Conservation (phyloP, 2,113 vertebrate genomes). For the Sturnus vulgaris region DNA sequence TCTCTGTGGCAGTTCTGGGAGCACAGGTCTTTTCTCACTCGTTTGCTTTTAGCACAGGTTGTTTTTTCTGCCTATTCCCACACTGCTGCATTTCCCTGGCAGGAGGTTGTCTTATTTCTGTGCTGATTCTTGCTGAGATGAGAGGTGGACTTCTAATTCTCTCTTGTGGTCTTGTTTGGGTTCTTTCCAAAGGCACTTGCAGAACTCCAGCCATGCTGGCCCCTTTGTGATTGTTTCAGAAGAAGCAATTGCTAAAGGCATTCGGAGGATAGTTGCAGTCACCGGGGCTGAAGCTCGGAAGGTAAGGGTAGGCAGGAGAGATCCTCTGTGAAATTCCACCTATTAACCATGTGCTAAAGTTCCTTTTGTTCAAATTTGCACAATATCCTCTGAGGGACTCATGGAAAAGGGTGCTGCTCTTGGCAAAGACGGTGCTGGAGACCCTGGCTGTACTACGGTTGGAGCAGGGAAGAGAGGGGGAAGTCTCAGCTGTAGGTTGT, state of each 20-base stretch:
- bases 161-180: neutral
- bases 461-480: neutral
- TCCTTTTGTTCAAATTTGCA: neutral
- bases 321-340: neutral
- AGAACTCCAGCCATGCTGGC: constrained; percentile 85
- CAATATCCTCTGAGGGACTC: neutral
- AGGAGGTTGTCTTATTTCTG: neutral
- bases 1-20: neutral
- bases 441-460: neutral
- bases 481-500: neutral
- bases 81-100: neutral
- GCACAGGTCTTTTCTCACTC: neutral
- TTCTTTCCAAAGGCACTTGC: constrained; percentile 83
- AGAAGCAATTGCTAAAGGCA: constrained; percentile 97
- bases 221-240: constrained; percentile 94
- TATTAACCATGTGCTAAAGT: neutral
- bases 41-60: neutral
- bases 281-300: constrained; percentile 92
- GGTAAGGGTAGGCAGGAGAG: constrained; percentile 67
- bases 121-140: neutral
- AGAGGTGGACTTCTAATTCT: neutral
- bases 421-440: neutral
- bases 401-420: neutral
- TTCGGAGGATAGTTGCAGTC: constrained; percentile 94
- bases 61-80: neutral